phyloP scores from a whole-genome alignment of 30 jellyfish, hydroid and myxozoan species.

The Mastigias papua region DNA sequence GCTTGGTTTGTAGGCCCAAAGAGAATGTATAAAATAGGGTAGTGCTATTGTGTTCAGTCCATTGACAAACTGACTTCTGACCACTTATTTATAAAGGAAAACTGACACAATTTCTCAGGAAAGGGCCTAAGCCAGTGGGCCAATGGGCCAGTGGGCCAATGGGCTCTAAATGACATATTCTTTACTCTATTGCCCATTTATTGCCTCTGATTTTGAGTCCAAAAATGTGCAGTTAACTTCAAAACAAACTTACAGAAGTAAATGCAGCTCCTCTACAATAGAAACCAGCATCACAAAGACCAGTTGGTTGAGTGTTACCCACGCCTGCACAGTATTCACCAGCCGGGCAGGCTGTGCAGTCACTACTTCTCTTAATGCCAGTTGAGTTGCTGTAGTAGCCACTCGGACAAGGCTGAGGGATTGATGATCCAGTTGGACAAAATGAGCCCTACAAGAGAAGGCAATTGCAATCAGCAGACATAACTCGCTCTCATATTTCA shows the following conservation, averaged over 20 bases:
- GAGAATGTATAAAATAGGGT: too few species aligned
- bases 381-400: conserved; percentile 96
- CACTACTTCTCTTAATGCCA: conserved; percentile 86
- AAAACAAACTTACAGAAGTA: conserved; percentile 78
- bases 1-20: too few species aligned
- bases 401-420: conserved; percentile 93
- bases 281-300: conserved; percentile 98
- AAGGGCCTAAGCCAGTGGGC: too few species aligned
- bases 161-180: too few species aligned
- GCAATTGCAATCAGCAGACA: neutral
- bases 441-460: conserved; percentile 75
- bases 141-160: too few species aligned
- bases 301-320: conserved; percentile 92
- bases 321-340: conserved; percentile 97
- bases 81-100: too few species aligned
- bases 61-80: too few species aligned
- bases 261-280: conserved; percentile 92
- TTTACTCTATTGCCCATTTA: too few species aligned
- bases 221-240: neutral
- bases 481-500: too few species aligned
- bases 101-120: too few species aligned
- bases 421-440: conserved; percentile 89
- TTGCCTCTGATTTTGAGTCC: neutral
- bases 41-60: too few species aligned
- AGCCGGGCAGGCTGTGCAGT: conserved; percentile 96